A percentile compares a stretch with the other conserved stretches of the same genome.
Evolutionary conservation across 2,113 vertebrate genomes (phyloP).

Genomic region (Bambusicola thoracicus): DNA sequence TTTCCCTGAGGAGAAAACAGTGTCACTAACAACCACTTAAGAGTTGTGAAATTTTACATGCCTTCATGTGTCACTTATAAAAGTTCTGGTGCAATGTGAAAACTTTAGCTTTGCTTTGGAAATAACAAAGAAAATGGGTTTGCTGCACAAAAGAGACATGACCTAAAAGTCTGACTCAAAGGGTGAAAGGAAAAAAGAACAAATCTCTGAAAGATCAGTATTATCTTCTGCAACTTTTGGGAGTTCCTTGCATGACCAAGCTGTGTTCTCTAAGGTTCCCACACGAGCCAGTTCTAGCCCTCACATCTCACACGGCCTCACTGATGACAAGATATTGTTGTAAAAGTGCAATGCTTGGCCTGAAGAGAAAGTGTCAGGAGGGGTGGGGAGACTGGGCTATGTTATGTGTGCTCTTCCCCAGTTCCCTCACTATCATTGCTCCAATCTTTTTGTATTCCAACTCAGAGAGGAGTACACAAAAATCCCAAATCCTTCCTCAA

Average conservation of each 20-base stretch:
- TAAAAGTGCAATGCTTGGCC: neutral
- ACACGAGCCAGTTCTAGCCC: neutral
- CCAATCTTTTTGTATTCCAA: neutral
- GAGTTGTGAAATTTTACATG: neutral
- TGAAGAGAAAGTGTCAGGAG: neutral
- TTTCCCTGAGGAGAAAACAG: neutral
- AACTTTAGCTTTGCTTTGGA: neutral
- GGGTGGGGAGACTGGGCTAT: neutral
- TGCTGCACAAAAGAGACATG: neutral
- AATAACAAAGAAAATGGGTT: neutral
- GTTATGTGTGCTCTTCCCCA: neutral
- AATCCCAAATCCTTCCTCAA: neutral
- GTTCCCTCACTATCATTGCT: neutral
- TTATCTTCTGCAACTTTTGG: neutral
- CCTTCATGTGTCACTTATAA: neutral
- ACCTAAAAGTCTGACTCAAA: neutral
- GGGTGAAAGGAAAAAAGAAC: neutral
- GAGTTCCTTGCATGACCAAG: neutral
- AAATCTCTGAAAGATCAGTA: neutral
- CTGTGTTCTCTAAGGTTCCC: neutral
- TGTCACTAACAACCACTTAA: neutral
- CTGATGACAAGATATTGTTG: neutral
- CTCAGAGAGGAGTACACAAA: neutral
- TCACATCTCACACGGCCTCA: neutral
- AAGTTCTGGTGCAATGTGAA: neutral